These are phyloP conservation scores for Drosophila crucigera DNA, from an alignment of 2,888 invertebrate species.

Conservation along the genomic window DNA sequence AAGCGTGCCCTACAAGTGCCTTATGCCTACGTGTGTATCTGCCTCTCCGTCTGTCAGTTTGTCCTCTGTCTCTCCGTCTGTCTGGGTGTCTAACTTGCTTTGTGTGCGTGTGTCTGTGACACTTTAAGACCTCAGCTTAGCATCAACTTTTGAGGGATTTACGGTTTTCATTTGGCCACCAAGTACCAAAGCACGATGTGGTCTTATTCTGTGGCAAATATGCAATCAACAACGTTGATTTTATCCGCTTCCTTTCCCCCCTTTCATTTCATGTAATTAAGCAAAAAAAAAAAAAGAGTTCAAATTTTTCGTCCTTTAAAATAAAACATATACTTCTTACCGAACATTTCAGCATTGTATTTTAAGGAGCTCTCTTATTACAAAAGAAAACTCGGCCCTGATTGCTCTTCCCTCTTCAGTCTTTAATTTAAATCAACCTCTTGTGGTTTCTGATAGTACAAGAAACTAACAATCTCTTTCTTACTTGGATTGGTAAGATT, in stretches of 20 bases:
- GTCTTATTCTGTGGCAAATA: constrained; percentile 46
- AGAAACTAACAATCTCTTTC: too few species aligned
- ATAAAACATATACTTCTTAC: neutral
- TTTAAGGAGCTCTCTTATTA: neutral
- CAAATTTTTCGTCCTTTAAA: neutral
- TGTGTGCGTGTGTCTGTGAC: constrained; percentile 44
- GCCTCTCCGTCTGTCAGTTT: neutral
- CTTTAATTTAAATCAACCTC: too few species aligned
- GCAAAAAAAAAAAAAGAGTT: constrained; percentile 9
- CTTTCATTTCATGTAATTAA: constrained; percentile 44
- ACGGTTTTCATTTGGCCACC: constrained; percentile 55
- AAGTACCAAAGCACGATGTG: constrained; percentile 39
- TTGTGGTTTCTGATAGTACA: too few species aligned
- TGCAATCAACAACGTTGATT: constrained; percentile 28
- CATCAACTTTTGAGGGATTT: constrained; percentile 77
- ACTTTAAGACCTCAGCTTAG: constrained; percentile 68
- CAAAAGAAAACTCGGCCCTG: neutral
- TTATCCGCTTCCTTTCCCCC: neutral
- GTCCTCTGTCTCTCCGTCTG: neutral
- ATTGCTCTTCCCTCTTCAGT: neutral
- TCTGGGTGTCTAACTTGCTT: constrained; percentile 3
- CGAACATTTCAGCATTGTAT: neutral
- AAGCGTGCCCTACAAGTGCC: constrained; percentile 54
- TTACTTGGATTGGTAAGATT: too few species aligned
- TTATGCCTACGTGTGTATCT: constrained; percentile 49